Evolutionary conservation across 2,113 vertebrate genomes (phyloP).

Genomic region (Halichoerus grypus): DNA sequence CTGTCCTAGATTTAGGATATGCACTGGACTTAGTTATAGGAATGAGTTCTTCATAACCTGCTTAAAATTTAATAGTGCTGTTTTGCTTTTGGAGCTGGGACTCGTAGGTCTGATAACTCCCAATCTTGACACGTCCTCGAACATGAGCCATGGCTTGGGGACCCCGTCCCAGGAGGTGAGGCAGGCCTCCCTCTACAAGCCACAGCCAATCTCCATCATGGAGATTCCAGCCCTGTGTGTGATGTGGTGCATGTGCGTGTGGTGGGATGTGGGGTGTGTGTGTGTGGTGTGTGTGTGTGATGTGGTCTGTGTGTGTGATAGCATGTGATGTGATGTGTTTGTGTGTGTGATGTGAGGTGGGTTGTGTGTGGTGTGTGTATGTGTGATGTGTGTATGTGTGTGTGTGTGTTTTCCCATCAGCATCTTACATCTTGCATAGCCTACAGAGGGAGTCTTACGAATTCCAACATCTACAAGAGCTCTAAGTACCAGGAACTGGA

Average conservation of each 20-base stretch:
- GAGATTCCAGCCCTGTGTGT: neutral
- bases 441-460: neutral
- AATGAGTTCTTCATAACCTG: neutral
- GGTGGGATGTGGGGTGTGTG: neutral
- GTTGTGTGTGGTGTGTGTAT: neutral
- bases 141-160: rapidly evolving
- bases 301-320: neutral
- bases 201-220: neutral
- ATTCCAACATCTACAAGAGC: conserved; percentile 46
- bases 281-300: too few relatives aligned
- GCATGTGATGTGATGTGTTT: too few relatives aligned
- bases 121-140: neutral
- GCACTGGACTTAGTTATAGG: neutral
- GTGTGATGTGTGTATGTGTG: neutral
- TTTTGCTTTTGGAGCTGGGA: neutral
- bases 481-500: neutral
- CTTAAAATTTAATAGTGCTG: neutral
- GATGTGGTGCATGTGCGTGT: neutral
- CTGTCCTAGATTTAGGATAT: neutral
- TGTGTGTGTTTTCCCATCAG: neutral
- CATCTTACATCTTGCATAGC: neutral
- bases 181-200: neutral
- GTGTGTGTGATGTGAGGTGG: too few relatives aligned
- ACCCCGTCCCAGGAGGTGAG: neutral
- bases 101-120: neutral